These are phyloP conservation scores for Mormyrops boulengeri DNA, from an alignment of 2,797 vertebrate genomes.

Conservation along the genomic window DNA sequence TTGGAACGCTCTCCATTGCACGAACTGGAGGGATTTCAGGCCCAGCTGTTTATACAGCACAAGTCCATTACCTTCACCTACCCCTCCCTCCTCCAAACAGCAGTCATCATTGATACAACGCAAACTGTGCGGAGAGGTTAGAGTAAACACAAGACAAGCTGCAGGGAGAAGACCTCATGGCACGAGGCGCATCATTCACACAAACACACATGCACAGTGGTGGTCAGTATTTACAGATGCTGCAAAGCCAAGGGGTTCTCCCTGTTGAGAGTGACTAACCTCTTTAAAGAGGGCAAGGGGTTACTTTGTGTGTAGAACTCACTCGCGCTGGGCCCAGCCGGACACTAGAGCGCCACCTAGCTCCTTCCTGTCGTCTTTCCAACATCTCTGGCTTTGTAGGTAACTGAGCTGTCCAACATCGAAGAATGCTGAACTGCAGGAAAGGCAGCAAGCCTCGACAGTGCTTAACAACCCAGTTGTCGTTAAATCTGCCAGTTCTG, in stretches of 20 bases:
- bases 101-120: neutral
- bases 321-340: neutral
- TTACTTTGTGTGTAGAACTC: neutral
- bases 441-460: neutral
- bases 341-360: neutral
- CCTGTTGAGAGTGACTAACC: neutral
- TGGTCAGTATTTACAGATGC: neutral
- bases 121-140: constrained; percentile 9
- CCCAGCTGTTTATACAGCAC: constrained; percentile 11
- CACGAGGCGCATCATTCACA: neutral
- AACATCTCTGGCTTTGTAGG: neutral
- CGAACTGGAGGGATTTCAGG: neutral
- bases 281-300: neutral
- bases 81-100: neutral
- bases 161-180: neutral
- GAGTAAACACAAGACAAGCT: neutral
- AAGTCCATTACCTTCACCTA: neutral
- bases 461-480: neutral
- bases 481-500: neutral
- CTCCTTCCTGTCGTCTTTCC: neutral
- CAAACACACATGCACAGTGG: neutral
- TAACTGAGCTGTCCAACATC: constrained; percentile 8
- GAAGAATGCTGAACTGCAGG: constrained; percentile 2
- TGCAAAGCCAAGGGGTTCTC: neutral
- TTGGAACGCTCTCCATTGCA: neutral